phyloP scores from a whole-genome alignment of 2,113 vertebrate genomes.

The Mobula birostris region DNA sequence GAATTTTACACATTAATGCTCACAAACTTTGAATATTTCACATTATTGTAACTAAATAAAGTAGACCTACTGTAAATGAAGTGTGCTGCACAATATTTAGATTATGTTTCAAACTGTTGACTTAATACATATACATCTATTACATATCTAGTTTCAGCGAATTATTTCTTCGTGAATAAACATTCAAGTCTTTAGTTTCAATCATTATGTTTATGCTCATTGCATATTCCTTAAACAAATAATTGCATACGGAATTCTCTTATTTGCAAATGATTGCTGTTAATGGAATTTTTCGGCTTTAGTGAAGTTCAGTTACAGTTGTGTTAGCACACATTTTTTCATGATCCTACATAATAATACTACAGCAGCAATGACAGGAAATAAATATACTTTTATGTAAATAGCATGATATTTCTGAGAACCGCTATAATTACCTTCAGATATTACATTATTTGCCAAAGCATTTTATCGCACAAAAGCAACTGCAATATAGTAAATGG shows the following conservation, averaged over 20 bases:
- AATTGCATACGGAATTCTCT: not conserved
- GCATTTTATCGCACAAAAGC: not conserved
- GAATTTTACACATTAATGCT: no score
- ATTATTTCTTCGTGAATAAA: not conserved
- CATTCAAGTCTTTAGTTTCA: not conserved
- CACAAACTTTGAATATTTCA: no score
- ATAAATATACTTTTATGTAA: not conserved
- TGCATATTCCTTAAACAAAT: no score
- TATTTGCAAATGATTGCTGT: not conserved
- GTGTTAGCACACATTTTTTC: not conserved
- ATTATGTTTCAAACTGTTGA: no score
- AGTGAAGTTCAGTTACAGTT: not conserved
- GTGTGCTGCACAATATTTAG: not conserved
- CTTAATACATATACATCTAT: not conserved
- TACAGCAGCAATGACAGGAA: not conserved
- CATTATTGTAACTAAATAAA: not conserved
- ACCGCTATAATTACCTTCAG: not conserved
- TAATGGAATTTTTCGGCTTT: not conserved
- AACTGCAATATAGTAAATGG: not conserved
- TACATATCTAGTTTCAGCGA: not conserved
- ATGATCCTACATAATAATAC: not conserved
- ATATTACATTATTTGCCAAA: not conserved
- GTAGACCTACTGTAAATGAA: not conserved
- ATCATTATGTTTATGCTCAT: not conserved
- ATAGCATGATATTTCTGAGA: not conserved